These are phyloP conservation scores for Chaetops frenatus DNA, from an alignment of 2,113 vertebrate species.

Conservation along the genomic window DNA sequence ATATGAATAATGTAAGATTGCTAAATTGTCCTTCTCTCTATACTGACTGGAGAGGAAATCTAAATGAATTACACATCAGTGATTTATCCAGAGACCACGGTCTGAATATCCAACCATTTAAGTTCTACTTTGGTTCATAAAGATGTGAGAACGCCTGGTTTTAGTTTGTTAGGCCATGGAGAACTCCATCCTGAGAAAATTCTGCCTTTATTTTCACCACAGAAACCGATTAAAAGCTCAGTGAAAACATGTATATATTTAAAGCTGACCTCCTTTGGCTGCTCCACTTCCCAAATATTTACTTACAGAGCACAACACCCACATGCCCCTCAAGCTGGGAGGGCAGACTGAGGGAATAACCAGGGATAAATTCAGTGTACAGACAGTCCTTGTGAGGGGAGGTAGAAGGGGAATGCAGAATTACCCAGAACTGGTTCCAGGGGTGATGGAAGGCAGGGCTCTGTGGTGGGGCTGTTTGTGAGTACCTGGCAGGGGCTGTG, in stretches of 20 bases:
- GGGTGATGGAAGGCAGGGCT: not conserved
- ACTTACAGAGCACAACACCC: not conserved
- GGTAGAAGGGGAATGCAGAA: not conserved
- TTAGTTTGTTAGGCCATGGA: not conserved
- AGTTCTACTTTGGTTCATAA: not conserved
- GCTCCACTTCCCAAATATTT: not conserved
- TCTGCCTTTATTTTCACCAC: not conserved
- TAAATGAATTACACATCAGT: constrained; percentile 26
- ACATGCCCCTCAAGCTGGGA: not conserved
- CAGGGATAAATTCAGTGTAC: not conserved
- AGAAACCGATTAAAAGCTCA: not conserved
- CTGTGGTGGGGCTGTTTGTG: not conserved
- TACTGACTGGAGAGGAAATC: constrained; percentile 19
- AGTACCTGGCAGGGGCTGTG: not conserved
- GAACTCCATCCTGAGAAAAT: not conserved
- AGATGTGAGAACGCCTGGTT: not conserved
- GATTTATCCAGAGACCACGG: not conserved
- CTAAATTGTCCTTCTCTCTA: constrained; percentile 33
- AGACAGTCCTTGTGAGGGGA: not conserved
- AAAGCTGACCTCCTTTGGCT: not conserved
- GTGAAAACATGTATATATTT: fast-evolving
- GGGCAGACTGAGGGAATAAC: not conserved
- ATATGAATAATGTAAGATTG: constrained; percentile 48
- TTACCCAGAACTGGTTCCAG: not conserved
- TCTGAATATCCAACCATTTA: not conserved